phyloP scores from a whole-genome alignment of 2,113 vertebrate genomes.

The Scalopus aquaticus region DNA sequence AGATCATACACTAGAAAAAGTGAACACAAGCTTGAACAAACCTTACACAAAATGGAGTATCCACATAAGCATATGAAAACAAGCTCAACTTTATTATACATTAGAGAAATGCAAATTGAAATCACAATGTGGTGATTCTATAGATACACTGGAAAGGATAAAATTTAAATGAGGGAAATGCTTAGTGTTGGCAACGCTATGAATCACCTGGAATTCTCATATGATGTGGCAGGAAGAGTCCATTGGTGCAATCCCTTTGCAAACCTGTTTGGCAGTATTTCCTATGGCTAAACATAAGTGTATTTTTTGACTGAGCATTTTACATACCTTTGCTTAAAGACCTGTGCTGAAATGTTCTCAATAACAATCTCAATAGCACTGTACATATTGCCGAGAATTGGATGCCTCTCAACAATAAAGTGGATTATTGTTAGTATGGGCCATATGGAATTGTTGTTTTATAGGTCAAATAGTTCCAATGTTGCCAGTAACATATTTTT shows the following conservation, averaged over 20 bases:
- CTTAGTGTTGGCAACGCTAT: not conserved
- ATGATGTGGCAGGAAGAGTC: not conserved
- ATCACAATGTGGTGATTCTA: not conserved
- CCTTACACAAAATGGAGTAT: not conserved
- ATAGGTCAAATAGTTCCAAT: not conserved
- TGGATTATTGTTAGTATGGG: not conserved
- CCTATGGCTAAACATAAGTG: not conserved
- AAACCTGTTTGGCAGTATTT: not conserved
- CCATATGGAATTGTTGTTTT: not conserved
- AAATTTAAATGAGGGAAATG: not conserved
- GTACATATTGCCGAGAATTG: not conserved
- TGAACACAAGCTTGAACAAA: not conserved
- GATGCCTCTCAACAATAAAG: not conserved
- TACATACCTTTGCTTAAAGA: not conserved
- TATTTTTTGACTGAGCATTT: not conserved
- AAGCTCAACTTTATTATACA: not conserved
- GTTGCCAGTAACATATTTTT: not conserved
- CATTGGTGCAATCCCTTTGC: not conserved
- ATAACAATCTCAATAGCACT: not conserved
- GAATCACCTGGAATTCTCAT: not conserved
- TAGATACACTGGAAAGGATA: not conserved
- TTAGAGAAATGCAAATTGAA: not conserved
- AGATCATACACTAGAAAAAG: not conserved
- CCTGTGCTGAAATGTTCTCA: not conserved
- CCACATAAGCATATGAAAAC: not conserved